phyloP scores from a whole-genome alignment of 2,797 vertebrate genomes.

The Danio jaintianensis region DNA sequence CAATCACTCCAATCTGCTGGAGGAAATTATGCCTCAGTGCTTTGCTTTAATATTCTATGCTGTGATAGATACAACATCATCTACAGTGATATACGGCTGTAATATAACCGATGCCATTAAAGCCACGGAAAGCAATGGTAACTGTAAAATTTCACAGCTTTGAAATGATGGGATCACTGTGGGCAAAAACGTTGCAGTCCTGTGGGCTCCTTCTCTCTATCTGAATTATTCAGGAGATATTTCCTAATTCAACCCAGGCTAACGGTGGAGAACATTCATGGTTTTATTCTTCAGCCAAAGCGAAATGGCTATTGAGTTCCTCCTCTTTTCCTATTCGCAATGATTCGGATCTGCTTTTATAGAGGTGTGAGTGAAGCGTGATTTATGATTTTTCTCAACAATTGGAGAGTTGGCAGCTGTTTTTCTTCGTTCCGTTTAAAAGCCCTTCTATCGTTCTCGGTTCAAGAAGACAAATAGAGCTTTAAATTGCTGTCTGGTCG shows the following conservation, averaged over 20 bases:
- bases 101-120: conserved; percentile 59
- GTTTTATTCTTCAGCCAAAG: conserved; percentile 45
- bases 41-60: conserved; percentile 54
- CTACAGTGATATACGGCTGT: conserved; percentile 57
- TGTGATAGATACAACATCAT: conserved; percentile 51
- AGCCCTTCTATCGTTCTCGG: conserved; percentile 36
- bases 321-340: background rate
- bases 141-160: conserved; percentile 53
- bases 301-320: conserved; percentile 20
- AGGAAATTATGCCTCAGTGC: conserved; percentile 40
- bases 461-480: conserved; percentile 56
- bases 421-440: conserved; percentile 50
- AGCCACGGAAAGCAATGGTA: conserved; percentile 43
- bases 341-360: conserved; percentile 55
- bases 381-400: conserved; percentile 59
- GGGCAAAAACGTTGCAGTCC: conserved; percentile 48
- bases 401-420: conserved; percentile 47
- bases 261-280: conserved; percentile 36
- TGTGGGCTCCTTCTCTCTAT: conserved; percentile 9
- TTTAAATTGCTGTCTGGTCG: conserved; percentile 58
- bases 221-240: conserved; percentile 59
- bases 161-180: conserved; percentile 52
- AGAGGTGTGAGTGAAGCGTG: conserved; percentile 52
- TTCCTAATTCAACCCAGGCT: conserved; percentile 41
- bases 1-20: conserved; percentile 43